Evolutionary conservation across 2,113 vertebrate species (phyloP), one percentile per base, ranked within the genome.

Genomic region (Carassius carassius): DNA sequence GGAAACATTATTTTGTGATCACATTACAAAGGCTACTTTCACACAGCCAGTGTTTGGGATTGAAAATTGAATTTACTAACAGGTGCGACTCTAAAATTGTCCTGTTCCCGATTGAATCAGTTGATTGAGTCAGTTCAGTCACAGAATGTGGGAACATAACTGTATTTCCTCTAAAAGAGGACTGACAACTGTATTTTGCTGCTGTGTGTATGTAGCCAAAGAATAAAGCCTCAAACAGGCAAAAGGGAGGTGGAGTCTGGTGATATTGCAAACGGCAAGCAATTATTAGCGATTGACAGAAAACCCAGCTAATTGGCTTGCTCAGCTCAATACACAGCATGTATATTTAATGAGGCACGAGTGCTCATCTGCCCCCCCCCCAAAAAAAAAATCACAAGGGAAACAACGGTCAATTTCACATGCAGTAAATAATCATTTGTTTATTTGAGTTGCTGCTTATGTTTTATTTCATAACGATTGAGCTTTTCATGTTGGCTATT

Each of bases 1-100:
- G 88, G 90, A 92, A 92, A 91, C 86, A 85, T 91, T 91, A 89
- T 90, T 93, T 92, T 87, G 89, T 83, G 90, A 89, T 90, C 89
- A 90, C 73, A 85, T 86, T 84, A 86, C 88, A 85, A 91, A 88
- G 89, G 91, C 19, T 21, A 21, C 32, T 70, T 70, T 70, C 17
- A 67, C 63, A 17, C 63, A 67, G 63, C 32, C 16, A 35, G 65
- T 19, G 13, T 51, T 51, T 51, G 49, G 13, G 37, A 70, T 1
- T 19, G 35, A 41, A 70, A 70, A 70, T 21, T 35, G 9, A 17
- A 37, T 70, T 70, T 70, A 21, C 32, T 41, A 70, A 70, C 32
- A 70, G 35, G 67, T n/a, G 19, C 8, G 67, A 41, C 67, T 49
- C 49, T 41, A 70, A 70, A 70, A 70, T 70, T 11, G 67, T 41